Evolutionary conservation across 1,140 invertebrate species (phyloP).

Genomic region (Tetramorium simillimum): DNA sequence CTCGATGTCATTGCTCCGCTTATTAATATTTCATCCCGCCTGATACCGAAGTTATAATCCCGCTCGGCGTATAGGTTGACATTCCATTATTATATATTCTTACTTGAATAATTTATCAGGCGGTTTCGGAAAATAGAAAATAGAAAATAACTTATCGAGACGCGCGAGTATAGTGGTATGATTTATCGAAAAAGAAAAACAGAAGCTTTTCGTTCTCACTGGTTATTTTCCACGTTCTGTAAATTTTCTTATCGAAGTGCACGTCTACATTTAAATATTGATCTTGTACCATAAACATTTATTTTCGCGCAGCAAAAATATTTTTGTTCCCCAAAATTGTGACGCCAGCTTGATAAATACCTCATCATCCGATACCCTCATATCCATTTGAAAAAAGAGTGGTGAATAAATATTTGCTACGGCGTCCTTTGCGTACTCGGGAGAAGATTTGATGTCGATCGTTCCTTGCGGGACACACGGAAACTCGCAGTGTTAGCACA

Average conservation of each 20-base stretch:
- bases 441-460: conserved; percentile 56
- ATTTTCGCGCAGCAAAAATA: not conserved
- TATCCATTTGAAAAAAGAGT: conserved; percentile 36
- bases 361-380: not conserved
- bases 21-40: conserved; percentile 44
- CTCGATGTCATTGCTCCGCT: not conserved
- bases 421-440: conserved; percentile 18
- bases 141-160: not conserved
- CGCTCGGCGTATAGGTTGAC: not conserved
- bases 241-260: not conserved
- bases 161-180: not conserved
- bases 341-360: conserved; percentile 8
- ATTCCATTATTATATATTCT: conserved; percentile 14
- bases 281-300: conserved; percentile 2
- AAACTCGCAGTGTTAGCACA: conserved; percentile 53
- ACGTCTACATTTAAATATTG: conserved; percentile 19
- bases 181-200: not conserved
- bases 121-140: conserved; percentile 3
- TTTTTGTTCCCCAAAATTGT: conserved; percentile 9
- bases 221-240: not conserved
- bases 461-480: conserved; percentile 36
- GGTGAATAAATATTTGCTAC: conserved; percentile 52
- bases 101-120: conserved; percentile 30
- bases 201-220: not conserved
- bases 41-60: conserved; percentile 13